Base-by-base conservation (phyloP, 2,113 vertebrate genomes). In the Lycocorax pyrrhopterus region DNA sequence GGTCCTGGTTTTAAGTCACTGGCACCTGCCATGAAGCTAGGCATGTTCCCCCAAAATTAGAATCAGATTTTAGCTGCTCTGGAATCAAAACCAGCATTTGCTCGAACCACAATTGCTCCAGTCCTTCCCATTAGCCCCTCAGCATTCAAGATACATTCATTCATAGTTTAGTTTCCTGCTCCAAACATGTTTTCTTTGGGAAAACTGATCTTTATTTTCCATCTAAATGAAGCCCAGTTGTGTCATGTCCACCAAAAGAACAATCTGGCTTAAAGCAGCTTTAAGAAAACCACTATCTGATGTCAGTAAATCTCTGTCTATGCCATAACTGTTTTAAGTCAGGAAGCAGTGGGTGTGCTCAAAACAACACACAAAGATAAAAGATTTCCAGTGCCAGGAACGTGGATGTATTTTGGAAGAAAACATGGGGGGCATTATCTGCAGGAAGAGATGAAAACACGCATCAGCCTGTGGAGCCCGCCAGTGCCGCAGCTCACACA, bases 271-370 rank as follows among this genome's bases (percentile, higher is more conserved):
- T 81, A 84, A 81, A 86, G 82, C 72, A 93, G 88, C 83, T 90
- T 87, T 92, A 81, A 90, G 92, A 90, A 94, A 96, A 94, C 76
- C 76, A 37, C 90, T 94, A 84, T 93, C 93, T 96, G 88, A 93
- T 94, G 90, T 84, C 92, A 92, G 92, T 90, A 95, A 93, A 95
- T 92, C 94, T 96, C 52, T 87, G 80, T 56, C 92, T 88, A 33
- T 87, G 63, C 68, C 78, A 23, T 71, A 89, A 87, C 64, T 90
- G 83, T 84, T 96, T 93, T 84, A 86, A 97, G 90, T 87, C 93
- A 95, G 96, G 94, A 97, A 97, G 85, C 94, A 93, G 94, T 94
- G 96, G 96, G 93, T 90, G 94, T 93, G 88, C 92, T 94, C 73
- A 71, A 78, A 94, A 90, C 90, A 95, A 87, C 83, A 75, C 73